Conservation (phyloP, 2,888 invertebrate species). For the Artemia sinica region DNA sequence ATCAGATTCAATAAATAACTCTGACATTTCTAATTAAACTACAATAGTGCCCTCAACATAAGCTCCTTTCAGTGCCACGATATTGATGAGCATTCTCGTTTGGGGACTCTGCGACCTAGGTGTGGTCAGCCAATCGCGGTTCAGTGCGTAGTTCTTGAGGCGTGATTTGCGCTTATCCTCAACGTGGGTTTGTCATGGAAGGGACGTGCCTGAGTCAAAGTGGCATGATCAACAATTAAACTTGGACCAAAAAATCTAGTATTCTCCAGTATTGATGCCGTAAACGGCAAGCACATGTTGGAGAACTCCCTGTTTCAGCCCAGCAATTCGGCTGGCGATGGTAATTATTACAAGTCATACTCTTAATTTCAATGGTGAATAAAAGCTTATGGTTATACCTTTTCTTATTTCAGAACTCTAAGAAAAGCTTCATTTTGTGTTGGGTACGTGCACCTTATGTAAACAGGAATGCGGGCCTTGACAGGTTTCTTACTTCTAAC, state of each 20-base stretch:
- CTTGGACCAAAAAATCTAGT: slow-evolving; percentile 25
- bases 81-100: slow-evolving; percentile 29
- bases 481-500: too few species aligned
- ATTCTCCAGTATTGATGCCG: slow-evolving; percentile 27
- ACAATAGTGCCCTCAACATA: too few species aligned
- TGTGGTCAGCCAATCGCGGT: slow-evolving; percentile 31
- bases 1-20: too few species aligned
- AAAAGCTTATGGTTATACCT: not conserved
- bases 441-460: too few species aligned
- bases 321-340: slow-evolving; percentile 25
- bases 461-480: too few species aligned
- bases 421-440: too few species aligned
- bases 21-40: too few species aligned
- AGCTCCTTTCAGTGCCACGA: slow-evolving; percentile 27
- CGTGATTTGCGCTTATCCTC: slow-evolving; percentile 34
- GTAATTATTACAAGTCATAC: slow-evolving; percentile 26
- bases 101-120: slow-evolving; percentile 25
- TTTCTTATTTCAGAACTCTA: not conserved
- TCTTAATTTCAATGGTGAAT: slow-evolving; percentile 27
- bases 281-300: slow-evolving; percentile 24
- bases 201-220: slow-evolving; percentile 27
- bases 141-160: slow-evolving; percentile 27
- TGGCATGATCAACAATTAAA: slow-evolving; percentile 26
- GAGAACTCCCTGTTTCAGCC: slow-evolving; percentile 28
- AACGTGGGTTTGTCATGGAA: slow-evolving; percentile 33